Conservation (phyloP, 1,140 invertebrate species). For the Eciton burchellii region DNA sequence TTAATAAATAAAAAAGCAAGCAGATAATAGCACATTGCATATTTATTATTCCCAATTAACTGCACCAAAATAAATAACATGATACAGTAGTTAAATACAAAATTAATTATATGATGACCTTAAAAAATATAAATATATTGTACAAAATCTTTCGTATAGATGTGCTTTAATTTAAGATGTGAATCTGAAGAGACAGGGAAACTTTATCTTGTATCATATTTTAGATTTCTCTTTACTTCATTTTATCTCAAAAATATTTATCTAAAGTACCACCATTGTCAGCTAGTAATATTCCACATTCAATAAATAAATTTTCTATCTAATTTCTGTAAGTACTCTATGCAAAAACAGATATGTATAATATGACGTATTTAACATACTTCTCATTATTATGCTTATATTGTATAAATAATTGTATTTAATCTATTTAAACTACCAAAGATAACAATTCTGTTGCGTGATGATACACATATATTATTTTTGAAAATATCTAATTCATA, state of each 20-base stretch:
- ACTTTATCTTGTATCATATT: neutral
- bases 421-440: constrained; percentile 21
- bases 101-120: constrained; percentile 58
- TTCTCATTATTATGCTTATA: constrained; percentile 11
- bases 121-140: constrained; percentile 66
- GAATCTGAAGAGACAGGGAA: constrained; percentile 68
- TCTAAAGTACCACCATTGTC: neutral
- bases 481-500: constrained; percentile 9
- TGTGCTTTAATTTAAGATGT: constrained; percentile 52
- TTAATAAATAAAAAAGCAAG: constrained; percentile 84
- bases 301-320: constrained; percentile 23
- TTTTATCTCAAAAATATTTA: neutral
- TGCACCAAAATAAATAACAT: constrained; percentile 70
- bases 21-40: constrained; percentile 77
- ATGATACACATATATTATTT: neutral
- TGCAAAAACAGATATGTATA: constrained; percentile 28
- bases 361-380: neutral
- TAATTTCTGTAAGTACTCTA: constrained; percentile 25
- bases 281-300: constrained; percentile 8
- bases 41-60: constrained; percentile 79
- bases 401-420: constrained; percentile 20
- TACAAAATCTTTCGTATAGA: constrained; percentile 57
- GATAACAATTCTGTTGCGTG: neutral
- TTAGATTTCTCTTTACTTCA: constrained; percentile 1
- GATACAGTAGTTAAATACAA: constrained; percentile 74